phyloP scores from a whole-genome alignment of 2,797 vertebrate genomes.

The Galagoides demidoff region DNA sequence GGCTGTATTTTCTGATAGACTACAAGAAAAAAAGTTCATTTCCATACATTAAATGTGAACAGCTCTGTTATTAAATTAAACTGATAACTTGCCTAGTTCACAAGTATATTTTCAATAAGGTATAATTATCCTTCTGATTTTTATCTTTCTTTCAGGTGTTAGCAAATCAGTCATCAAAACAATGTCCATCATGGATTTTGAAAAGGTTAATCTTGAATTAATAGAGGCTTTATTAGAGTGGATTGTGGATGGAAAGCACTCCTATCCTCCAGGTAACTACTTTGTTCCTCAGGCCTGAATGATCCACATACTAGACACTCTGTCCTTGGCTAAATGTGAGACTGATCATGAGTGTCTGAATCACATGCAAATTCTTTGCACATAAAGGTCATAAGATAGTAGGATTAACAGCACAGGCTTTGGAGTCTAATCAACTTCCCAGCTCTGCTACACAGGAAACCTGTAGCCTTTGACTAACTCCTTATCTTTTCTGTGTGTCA shows the following conservation, averaged over 20 bases:
- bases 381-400: not conserved
- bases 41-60: not conserved
- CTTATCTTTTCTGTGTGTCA: not conserved
- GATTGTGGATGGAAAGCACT: slow-evolving; percentile 94
- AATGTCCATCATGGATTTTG: slow-evolving; percentile 95
- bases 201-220: slow-evolving; percentile 98
- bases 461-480: not conserved
- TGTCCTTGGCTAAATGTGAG: not conserved
- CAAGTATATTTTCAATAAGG: not conserved
- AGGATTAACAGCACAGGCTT: not conserved
- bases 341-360: not conserved
- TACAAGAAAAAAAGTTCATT: not conserved
- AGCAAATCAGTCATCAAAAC: slow-evolving; percentile 95
- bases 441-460: not conserved
- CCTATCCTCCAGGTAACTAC: slow-evolving; percentile 93
- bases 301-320: not conserved
- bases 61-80: slow-evolving; percentile 8
- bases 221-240: slow-evolving; percentile 96
- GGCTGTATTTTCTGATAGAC: not conserved
- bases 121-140: slow-evolving; percentile 27
- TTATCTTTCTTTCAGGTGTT: slow-evolving; percentile 87
- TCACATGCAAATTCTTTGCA: not conserved
- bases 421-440: not conserved
- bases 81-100: not conserved
- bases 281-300: not conserved